phyloP scores from a whole-genome alignment of 2,797 vertebrate genomes.

The Myiothlypis chrysogaster region DNA sequence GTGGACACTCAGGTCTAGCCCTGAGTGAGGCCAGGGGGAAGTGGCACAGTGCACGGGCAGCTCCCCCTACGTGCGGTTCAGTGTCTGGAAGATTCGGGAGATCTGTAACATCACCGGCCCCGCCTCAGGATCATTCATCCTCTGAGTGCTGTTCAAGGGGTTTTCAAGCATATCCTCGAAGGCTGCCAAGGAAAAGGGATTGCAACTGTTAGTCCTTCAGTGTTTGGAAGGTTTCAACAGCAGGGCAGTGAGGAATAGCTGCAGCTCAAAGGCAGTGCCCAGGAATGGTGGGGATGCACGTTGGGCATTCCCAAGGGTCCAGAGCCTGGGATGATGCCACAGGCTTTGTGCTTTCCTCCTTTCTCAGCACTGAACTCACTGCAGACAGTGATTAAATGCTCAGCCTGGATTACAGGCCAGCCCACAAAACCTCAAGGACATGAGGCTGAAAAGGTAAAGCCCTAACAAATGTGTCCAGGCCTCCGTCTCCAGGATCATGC shows the following conservation, averaged over 20 bases:
- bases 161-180: constrained; percentile 32
- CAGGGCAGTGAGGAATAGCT: neutral
- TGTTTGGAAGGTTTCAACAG: neutral
- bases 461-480: neutral
- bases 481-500: neutral
- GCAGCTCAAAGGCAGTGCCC: neutral
- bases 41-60: too few species aligned
- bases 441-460: neutral
- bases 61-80: too few species aligned
- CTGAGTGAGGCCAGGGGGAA: too few species aligned
- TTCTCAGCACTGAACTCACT: neutral
- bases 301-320: fast-evolving
- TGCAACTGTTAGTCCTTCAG: neutral
- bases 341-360: neutral
- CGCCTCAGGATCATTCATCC: too few species aligned
- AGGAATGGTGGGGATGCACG: fast-evolving
- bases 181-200: constrained; percentile 72
- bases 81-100: too few species aligned
- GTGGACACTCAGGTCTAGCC: too few species aligned
- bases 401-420: neutral
- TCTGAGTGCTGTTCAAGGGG: too few species aligned
- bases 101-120: too few species aligned
- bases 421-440: neutral
- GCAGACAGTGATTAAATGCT: neutral
- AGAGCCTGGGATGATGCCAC: fast-evolving